A percentile compares a stretch with the other conserved stretches of the same genome.
Evolutionary conservation across 35 echinoderm and acorn worm species (phyloP).

Genomic region (Nesometra sesokonis): DNA sequence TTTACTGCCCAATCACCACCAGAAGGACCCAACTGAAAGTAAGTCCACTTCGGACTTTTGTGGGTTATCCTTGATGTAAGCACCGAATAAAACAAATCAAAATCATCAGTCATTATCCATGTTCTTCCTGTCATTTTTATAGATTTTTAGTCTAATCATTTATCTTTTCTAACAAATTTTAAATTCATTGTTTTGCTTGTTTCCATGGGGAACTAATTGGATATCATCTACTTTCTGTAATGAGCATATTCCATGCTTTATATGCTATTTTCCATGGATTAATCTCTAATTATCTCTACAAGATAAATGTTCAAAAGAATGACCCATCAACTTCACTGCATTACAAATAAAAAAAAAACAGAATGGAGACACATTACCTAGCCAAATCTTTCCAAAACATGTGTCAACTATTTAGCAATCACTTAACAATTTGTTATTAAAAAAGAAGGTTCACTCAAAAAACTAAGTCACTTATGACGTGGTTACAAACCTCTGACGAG

Average conservation of each 20-base stretch:
- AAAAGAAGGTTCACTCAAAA: neutral
- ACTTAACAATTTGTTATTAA: neutral
- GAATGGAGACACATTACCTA: neutral
- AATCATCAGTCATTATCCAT: too few relatives aligned
- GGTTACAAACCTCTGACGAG: neutral
- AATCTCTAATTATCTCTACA: neutral
- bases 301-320: neutral
- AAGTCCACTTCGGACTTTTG: too few relatives aligned
- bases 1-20: too few relatives aligned
- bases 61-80: too few relatives aligned
- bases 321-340: neutral
- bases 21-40: too few relatives aligned
- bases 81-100: too few relatives aligned
- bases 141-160: too few relatives aligned
- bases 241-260: neutral
- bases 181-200: too few relatives aligned
- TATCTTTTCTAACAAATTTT: too few relatives aligned
- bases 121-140: too few relatives aligned
- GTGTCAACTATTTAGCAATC: neutral
- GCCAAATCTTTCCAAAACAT: neutral
- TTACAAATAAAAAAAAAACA: neutral
- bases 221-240: neutral
- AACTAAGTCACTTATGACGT: neutral
- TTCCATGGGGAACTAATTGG: too few relatives aligned
- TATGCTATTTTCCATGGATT: neutral